Evolutionary conservation across 2,888 invertebrate genomes (phyloP).

Genomic region (Oscheius sp.): DNA sequence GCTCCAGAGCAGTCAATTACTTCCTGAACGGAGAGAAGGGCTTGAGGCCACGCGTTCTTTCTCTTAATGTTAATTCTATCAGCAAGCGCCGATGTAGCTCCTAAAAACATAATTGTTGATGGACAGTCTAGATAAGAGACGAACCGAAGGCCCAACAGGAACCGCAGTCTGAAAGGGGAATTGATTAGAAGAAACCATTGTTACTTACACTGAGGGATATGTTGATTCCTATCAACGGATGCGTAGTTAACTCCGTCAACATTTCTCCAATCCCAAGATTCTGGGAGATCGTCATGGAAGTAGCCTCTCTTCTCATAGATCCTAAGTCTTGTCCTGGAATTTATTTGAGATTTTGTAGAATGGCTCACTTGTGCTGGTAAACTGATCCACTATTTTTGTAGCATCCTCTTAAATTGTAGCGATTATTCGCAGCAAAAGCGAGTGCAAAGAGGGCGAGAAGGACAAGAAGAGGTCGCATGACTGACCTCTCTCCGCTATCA

Average conservation of each 20-base stretch:
- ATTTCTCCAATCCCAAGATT: slow-evolving; percentile 73
- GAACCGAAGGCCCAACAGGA: slow-evolving; percentile 74
- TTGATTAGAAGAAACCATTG: neutral
- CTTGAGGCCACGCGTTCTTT: slow-evolving; percentile 72
- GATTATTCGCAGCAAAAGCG: neutral
- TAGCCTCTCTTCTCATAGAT: slow-evolving; percentile 59
- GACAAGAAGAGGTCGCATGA: slow-evolving; percentile 14
- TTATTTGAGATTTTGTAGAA: neutral
- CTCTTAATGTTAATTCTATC: slow-evolving; percentile 74
- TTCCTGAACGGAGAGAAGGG: slow-evolving; percentile 73
- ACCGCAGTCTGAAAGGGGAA: slow-evolving; percentile 72
- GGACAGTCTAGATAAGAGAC: slow-evolving; percentile 28
- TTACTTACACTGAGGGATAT: slow-evolving; percentile 71
- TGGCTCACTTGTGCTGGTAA: slow-evolving; percentile 54
- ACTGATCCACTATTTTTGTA: slow-evolving; percentile 53
- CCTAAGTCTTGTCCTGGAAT: slow-evolving; percentile 53
- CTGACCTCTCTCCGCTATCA: slow-evolving; percentile 1
- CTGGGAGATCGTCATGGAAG: slow-evolving; percentile 68
- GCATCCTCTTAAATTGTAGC: slow-evolving; percentile 62
- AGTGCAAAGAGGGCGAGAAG: neutral
- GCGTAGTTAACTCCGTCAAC: slow-evolving; percentile 72
- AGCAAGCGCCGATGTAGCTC: slow-evolving; percentile 73
- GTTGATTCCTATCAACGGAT: slow-evolving; percentile 73
- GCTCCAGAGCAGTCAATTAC: slow-evolving; percentile 73
- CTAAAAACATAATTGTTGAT: slow-evolving; percentile 19